These are phyloP conservation scores for Dugesia japonica DNA, from an alignment of 2,888 invertebrate species.

Conservation along the genomic window DNA sequence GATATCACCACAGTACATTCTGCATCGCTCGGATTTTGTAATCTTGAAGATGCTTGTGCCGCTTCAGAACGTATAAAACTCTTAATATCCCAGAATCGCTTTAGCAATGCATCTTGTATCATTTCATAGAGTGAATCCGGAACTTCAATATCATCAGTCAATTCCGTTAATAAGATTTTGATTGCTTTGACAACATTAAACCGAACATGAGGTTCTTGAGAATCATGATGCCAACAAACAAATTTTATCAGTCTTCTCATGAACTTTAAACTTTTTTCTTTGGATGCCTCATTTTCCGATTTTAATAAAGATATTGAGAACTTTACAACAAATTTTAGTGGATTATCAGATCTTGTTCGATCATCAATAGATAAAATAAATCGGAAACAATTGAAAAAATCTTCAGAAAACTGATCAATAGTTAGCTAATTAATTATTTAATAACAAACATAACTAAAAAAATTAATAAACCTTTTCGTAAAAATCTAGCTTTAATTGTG, in stretches of 20 bases:
- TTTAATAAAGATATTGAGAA: not conserved
- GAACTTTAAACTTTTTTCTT: slow-evolving; percentile 8
- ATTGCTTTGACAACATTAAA: slow-evolving; percentile 5
- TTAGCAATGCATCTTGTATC: slow-evolving; percentile 21
- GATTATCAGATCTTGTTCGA: not conserved
- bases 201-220: not conserved
- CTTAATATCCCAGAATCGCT: slow-evolving; percentile 28
- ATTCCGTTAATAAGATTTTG: not conserved
- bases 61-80: slow-evolving; percentile 58
- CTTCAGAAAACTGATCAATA: not conserved
- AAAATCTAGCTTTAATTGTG: not conserved
- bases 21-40: slow-evolving; percentile 63
- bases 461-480: not conserved
- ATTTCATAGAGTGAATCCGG: not conserved
- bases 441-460: not conserved
- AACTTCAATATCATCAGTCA: slow-evolving; percentile 20
- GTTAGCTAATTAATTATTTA: not conserved
- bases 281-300: not conserved
- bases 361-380: not conserved
- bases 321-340: not conserved
- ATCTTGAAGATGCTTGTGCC: slow-evolving; percentile 60
- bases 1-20: slow-evolving; percentile 57
- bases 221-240: not conserved
- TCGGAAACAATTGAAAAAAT: not conserved
- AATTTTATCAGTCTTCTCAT: not conserved